These are phyloP conservation scores for Scalopus aquaticus DNA, from an alignment of 2,113 vertebrate species.

Conservation along the genomic window DNA sequence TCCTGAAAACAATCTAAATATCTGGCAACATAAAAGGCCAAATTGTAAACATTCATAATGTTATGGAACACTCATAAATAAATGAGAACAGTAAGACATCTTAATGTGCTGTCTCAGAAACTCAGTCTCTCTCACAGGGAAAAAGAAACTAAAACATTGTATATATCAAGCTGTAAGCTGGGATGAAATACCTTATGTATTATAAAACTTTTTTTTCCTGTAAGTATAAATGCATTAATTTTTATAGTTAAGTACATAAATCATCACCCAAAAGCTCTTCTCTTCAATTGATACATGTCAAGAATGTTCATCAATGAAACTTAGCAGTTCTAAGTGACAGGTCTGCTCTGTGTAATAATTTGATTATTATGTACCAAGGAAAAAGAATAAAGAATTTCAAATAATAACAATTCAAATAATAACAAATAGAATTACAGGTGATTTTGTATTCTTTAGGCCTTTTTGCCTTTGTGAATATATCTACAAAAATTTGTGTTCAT, in stretches of 20 bases:
- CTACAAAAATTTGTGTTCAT: neutral
- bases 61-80: neutral
- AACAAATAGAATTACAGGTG: neutral
- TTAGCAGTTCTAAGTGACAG: slow-evolving; percentile 5
- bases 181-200: neutral
- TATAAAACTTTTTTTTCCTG: neutral
- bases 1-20: slow-evolving; percentile 37
- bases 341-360: neutral
- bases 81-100: slow-evolving; percentile 6
- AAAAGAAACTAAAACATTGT: neutral
- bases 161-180: neutral
- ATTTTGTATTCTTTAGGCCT: neutral
- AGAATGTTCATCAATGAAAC: slow-evolving; percentile 31
- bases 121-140: neutral
- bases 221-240: slow-evolving; percentile 1
- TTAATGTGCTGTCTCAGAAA: neutral
- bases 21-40: slow-evolving; percentile 21
- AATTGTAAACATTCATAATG: neutral
- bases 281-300: slow-evolving; percentile 9
- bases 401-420: slow-evolving; percentile 34
- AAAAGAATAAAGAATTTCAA: slow-evolving; percentile 24
- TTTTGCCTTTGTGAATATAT: slow-evolving; percentile 28
- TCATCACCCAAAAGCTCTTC: neutral
- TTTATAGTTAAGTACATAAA: slow-evolving; percentile 32
- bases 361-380: neutral